Evolutionary conservation across 2,888 invertebrate genomes (phyloP), one percentile per base, ranked within the genome.

Genomic region (Kryphioiulus occultus): DNA sequence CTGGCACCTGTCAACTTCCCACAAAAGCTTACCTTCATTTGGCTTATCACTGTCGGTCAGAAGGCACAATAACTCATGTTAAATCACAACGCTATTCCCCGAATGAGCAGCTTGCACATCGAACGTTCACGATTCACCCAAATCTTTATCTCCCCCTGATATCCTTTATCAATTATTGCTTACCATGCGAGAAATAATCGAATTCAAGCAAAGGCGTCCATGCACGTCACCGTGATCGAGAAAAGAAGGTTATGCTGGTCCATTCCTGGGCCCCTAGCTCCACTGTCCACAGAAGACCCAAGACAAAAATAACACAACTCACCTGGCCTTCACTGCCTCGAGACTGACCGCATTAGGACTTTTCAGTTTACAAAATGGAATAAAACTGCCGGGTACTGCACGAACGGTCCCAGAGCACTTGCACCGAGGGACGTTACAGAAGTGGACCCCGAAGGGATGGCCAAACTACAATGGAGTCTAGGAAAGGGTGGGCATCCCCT

Each of bases 81-180:
- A 53, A 9, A 44, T 12, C 44, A 44, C 47, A 53, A 53, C 5
- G 53, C 10, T 3, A 53, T 15, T 19, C 53, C n/a, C n/a, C 15
- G n/a, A 4, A 53, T n/a, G 44, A 53, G n/a, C 4, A 26, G 10
- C 26, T 1, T 12, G 10, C 9, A 44, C 26, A 10, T 0, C 68
- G 3, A n/a, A 26, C 68, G 68, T 68, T n/a, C 26, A 12, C 68
- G n/a, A 26, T 26, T 12, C 68, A 68, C 68, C 68, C 12, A 26
- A 68, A 68, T 68, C 68, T 68, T 68, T 68, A 68, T 68, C 26
- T 68, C 26, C 26, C 26, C 10, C 12, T 26, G 68, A 26, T 68
- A 68, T 26, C 68, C 22, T 68, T 10, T 68, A 68, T 26, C 68
- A 68, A 68, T 68, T 68, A 68, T 68, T 68, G 68, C 68, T 68